Evolutionary conservation across 2,797 vertebrate species (phyloP).

Genomic region (Tarsius wallacei): DNA sequence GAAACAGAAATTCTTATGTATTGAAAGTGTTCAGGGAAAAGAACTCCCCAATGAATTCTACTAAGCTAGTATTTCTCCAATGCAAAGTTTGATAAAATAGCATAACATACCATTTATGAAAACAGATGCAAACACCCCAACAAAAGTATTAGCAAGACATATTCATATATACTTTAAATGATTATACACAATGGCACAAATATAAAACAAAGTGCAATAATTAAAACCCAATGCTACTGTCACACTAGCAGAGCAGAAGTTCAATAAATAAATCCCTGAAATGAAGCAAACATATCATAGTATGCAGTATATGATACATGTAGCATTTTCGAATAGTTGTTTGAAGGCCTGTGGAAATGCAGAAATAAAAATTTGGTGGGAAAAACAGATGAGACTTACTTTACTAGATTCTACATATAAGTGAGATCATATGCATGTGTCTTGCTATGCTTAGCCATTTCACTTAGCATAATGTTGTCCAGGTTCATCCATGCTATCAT

Average conservation of each 20-base stretch:
- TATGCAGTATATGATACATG: neutral
- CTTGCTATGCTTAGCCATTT: no score
- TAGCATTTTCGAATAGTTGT: neutral
- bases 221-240: neutral
- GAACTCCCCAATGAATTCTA: neutral
- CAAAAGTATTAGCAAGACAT: neutral
- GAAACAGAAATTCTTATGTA: neutral
- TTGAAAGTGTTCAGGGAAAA: neutral
- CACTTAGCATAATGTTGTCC: no score
- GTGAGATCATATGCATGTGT: no score
- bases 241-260: neutral
- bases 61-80: neutral
- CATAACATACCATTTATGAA: neutral
- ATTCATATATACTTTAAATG: conserved; percentile 23
- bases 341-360: neutral
- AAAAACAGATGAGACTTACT: neutral
- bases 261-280: neutral
- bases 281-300: neutral
- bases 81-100: neutral
- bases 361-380: neutral
- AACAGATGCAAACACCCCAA: neutral
- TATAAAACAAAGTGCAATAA: neutral
- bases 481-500: no score
- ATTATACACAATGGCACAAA: neutral
- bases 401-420: neutral